These are phyloP conservation scores for Rhodeus uyekii DNA, from an alignment of 2,797 vertebrate genomes.

Conservation along the genomic window DNA sequence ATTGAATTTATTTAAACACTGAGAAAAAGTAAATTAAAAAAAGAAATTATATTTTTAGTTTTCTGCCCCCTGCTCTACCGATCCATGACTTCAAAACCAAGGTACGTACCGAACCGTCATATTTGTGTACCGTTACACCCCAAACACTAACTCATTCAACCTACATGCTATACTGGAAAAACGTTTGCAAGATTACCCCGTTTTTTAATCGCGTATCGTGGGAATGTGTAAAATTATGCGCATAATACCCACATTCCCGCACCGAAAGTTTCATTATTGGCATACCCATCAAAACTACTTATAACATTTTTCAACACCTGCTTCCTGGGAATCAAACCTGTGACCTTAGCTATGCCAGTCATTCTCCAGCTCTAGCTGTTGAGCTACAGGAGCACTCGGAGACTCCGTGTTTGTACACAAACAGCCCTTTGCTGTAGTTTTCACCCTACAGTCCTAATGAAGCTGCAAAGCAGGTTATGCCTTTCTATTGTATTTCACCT, in stretches of 20 bases:
- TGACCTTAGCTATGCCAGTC: neutral
- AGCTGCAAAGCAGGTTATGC: conserved; percentile 51
- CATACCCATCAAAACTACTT: neutral
- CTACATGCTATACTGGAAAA: no score
- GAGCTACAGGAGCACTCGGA: neutral
- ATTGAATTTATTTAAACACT: no score
- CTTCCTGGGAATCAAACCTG: neutral
- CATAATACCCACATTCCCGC: no score
- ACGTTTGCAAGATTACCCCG: no score
- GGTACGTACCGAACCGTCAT: no score
- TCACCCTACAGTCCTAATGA: conserved; percentile 22
- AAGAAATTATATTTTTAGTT: no score
- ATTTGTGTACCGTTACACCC: no score
- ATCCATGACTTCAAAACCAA: no score
- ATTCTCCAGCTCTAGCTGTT: neutral
- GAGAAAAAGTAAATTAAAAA: no score
- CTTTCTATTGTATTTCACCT: conserved; percentile 35
- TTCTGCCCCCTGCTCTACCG: no score
- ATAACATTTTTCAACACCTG: neutral
- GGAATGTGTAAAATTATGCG: no score
- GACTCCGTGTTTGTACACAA: conserved; percentile 37
- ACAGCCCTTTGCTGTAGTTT: neutral
- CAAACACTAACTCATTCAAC: no score
- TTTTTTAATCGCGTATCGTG: neutral
- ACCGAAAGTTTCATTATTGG: neutral